Evolutionary conservation across 2,888 invertebrate genomes (phyloP).

Genomic region (Alitta virens): DNA sequence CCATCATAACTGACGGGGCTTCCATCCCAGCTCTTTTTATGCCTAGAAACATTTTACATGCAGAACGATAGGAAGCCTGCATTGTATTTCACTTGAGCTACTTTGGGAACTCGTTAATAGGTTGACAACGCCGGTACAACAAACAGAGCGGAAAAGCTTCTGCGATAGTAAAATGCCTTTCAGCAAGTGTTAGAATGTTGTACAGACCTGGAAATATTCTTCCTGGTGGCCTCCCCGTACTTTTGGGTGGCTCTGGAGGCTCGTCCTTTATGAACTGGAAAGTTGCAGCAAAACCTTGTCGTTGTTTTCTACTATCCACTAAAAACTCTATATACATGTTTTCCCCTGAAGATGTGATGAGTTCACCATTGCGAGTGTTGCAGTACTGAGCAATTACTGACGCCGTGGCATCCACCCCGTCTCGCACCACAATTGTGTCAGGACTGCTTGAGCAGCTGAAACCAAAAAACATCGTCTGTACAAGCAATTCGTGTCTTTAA

Average conservation of each 20-base stretch:
- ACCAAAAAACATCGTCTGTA: too few species aligned
- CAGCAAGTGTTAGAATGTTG: too few species aligned
- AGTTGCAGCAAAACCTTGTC: conserved; percentile 30
- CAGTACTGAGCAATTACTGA: conserved; percentile 29
- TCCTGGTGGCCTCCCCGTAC: conserved; percentile 11
- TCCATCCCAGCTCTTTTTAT: too few species aligned
- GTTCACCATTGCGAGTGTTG: conserved; percentile 23
- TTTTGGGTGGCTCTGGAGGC: not conserved
- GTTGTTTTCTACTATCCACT: conserved; percentile 24
- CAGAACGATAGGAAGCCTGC: too few species aligned
- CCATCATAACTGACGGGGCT: too few species aligned
- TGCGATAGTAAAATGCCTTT: too few species aligned
- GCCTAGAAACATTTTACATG: too few species aligned
- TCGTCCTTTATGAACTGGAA: conserved; percentile 24
- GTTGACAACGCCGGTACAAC: too few species aligned
- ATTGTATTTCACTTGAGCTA: too few species aligned
- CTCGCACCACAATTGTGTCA: conserved; percentile 27
- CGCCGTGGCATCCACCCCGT: conserved; percentile 22
- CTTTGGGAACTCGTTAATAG: too few species aligned
- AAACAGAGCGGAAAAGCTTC: too few species aligned
- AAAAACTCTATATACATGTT: conserved; percentile 24
- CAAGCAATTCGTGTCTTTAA: too few species aligned
- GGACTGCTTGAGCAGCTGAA: conserved; percentile 28
- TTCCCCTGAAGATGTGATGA: conserved; percentile 24
- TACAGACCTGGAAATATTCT: not conserved